Evolutionary conservation across 2,797 vertebrate genomes (phyloP).

Genomic region (Acrocephalus scirpaceus): DNA sequence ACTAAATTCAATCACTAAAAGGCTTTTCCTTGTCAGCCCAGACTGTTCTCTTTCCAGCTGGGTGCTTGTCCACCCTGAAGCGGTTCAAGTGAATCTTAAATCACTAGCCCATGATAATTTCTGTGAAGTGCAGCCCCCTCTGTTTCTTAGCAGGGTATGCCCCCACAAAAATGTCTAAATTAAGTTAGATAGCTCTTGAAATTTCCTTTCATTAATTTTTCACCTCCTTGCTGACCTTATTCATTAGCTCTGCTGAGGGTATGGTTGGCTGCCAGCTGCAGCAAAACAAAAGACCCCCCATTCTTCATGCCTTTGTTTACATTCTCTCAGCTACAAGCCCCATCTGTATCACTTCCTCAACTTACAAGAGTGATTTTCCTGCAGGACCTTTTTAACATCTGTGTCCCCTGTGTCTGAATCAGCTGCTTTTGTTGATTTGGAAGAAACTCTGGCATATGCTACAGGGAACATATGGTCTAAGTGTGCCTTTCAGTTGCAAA

Average conservation of each 20-base stretch:
- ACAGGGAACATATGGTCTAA: conserved; percentile 21
- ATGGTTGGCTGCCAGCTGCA: neutral
- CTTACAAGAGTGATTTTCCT: neutral
- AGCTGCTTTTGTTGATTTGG: conserved; percentile 43
- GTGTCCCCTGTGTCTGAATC: neutral
- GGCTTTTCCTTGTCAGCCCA: neutral
- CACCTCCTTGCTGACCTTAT: neutral
- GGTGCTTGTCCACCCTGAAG: neutral
- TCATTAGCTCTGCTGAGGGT: neutral
- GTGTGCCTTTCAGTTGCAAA: neutral
- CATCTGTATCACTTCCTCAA: neutral
- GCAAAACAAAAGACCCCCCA: neutral
- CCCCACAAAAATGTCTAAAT: neutral
- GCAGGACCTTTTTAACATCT: conserved; percentile 32
- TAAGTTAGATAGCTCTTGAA: neutral
- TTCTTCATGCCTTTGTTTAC: neutral
- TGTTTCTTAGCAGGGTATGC: neutral
- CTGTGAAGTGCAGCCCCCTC: neutral
- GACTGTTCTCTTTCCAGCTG: conserved; percentile 4
- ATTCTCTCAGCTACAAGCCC: neutral
- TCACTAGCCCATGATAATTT: neutral
- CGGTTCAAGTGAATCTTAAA: neutral
- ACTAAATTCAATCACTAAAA: neutral
- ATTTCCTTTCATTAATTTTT: neutral
- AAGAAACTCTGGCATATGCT: neutral